Evolutionary conservation across 2,888 invertebrate species (phyloP).

Genomic region (Melanophora roralis): DNA sequence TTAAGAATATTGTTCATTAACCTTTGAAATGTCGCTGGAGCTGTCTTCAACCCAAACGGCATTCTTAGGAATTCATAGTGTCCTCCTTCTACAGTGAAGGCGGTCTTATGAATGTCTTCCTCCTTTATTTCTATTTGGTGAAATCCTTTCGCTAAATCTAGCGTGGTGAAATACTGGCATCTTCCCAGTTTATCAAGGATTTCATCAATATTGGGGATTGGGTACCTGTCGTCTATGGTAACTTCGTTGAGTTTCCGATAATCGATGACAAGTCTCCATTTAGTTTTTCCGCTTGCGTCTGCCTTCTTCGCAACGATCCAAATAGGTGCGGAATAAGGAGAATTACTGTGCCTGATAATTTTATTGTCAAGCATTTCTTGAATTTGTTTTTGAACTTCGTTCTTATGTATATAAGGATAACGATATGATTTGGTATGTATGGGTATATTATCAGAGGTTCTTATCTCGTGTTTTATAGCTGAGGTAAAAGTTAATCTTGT

Average conservation of each 20-base stretch:
- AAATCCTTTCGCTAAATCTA: constrained; percentile 60
- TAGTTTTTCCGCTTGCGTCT: constrained; percentile 32
- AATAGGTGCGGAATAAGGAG: constrained; percentile 26
- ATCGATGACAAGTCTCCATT: constrained; percentile 46
- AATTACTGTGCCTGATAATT: constrained; percentile 41
- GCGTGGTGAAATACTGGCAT: constrained; percentile 55
- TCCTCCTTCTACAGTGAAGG: constrained; percentile 48
- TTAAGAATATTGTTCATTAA: constrained; percentile 56
- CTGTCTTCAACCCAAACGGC: constrained; percentile 63
- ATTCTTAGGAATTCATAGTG: constrained; percentile 61
- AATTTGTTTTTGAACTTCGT: constrained; percentile 41
- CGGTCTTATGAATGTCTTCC: constrained; percentile 56
- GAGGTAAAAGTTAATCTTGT: constrained; percentile 23
- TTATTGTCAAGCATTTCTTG: constrained; percentile 36
- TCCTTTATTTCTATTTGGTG: constrained; percentile 59
- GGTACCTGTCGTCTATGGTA: constrained; percentile 41
- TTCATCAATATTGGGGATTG: constrained; percentile 44
- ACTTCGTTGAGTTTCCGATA: constrained; percentile 42
- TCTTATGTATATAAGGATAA: constrained; percentile 38
- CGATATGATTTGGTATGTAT: constrained; percentile 35
- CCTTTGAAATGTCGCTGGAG: constrained; percentile 62
- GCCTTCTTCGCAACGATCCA: constrained; percentile 39
- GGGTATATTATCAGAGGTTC: constrained; percentile 11
- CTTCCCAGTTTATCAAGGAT: constrained; percentile 48
- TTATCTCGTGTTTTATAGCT: constrained; percentile 38